These are phyloP conservation scores for Eremophila alpestris DNA, from an alignment of 2,797 vertebrate species.

Conservation along the genomic window DNA sequence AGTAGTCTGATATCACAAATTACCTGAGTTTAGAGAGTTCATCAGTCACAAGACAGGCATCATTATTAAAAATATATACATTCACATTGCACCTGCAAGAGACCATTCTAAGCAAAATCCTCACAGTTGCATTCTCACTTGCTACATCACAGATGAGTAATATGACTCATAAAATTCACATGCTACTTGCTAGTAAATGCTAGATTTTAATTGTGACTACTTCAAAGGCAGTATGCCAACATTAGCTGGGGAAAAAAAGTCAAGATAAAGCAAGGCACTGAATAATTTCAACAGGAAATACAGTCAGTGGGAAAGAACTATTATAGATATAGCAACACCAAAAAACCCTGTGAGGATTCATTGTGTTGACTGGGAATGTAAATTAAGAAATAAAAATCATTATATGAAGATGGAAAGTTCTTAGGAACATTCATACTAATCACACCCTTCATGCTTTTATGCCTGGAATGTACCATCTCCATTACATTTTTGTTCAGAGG, in stretches of 20 bases:
- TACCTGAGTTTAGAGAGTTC: neutral
- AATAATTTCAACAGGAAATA: neutral
- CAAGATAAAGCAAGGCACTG: neutral
- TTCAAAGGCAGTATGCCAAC: neutral
- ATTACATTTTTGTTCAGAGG: neutral
- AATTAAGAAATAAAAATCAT: neutral
- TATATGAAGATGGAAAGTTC: neutral
- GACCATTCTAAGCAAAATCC: neutral
- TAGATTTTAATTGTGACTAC: neutral
- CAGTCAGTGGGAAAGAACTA: neutral
- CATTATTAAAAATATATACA: neutral
- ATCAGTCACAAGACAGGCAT: neutral
- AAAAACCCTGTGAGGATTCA: neutral
- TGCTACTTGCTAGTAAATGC: neutral
- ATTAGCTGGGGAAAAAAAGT: neutral
- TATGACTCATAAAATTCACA: neutral
- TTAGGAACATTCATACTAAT: neutral
- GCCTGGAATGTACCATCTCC: neutral
- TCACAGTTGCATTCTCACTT: neutral
- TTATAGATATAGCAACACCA: neutral
- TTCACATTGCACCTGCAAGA: neutral
- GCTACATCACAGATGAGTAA: neutral
- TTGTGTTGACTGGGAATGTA: neutral
- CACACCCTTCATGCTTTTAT: neutral
- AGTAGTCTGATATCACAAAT: neutral